Base-by-base conservation (phyloP, 2,113 vertebrate genomes). In the Puntigrus tetrazona region DNA sequence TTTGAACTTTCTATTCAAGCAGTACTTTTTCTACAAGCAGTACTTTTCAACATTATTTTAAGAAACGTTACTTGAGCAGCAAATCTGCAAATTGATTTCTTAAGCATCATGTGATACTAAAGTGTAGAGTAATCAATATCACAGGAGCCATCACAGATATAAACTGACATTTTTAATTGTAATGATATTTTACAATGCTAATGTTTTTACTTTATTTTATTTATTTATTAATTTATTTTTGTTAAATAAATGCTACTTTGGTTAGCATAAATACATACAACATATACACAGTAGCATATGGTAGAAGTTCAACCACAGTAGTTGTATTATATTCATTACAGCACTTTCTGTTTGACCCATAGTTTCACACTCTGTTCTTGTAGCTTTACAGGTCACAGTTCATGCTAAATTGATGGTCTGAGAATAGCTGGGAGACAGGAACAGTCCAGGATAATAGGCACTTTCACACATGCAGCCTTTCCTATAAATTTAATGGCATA, bases 311-410 rank as follows among this genome's bases (percentile, higher is more conserved):
- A 72, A 25, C 11, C 36, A 43, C n/a, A 43, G 11, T 41, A 14
- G 36, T 41, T 41, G 38, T 11, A 72, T 43, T 72, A 13, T 16
- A 72, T 72, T 70, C 20, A 20, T 70, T 70, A 10, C 5, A 10
- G 3, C 25, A 13, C 38, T 61, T 72, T 83, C 10, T 36, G 22
- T 29, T 75, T 81, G 11, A 67, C 16, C 27, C 31, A 70, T 10
- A 38, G 43, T 18, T 82, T 27, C 50, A 16, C 29, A n/a, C 38
- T 43, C 34, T 57, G 34, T 50, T 63, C 38, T 27, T 43, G 38
- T 74, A 29, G 52, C 63, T 72, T 52, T 22, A 76, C 20, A 29
- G 34, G 69, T 75, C 69, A 74, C 7, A 75, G 74, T 29, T 83
- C 74, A 50, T 22, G 47, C 38, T 55, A 67, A 75, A 47, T 29